Conservation (phyloP, 2,797 vertebrate genomes). For the Clarias pachynema region DNA sequence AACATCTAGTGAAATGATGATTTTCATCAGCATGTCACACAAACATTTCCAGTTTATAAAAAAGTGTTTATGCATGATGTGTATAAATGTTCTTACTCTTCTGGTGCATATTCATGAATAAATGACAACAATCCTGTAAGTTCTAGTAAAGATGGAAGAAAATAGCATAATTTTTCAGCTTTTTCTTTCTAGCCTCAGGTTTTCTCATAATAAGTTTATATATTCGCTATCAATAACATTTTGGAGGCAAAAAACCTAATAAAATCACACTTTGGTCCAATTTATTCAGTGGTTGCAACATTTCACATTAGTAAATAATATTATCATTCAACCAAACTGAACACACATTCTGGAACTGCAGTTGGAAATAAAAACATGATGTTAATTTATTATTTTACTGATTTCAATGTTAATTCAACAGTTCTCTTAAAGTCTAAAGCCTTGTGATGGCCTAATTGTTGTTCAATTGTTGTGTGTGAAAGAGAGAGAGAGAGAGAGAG, state of each 20-base stretch:
- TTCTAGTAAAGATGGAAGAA: not conserved
- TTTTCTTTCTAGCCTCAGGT: not conserved
- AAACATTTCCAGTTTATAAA: not conserved
- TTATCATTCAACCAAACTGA: not conserved
- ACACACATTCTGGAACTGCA: not conserved
- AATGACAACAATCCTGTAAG: not conserved
- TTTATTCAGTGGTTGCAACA: not conserved
- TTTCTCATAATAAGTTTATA: slow-evolving; percentile 12
- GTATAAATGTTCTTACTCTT: not conserved
- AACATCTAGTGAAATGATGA: not conserved
- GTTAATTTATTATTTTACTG: not conserved
- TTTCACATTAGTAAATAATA: not conserved
- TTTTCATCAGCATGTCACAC: too few species aligned
- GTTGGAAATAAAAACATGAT: not conserved
- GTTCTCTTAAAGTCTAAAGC: not conserved
- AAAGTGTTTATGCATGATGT: not conserved
- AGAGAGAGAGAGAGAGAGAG: not conserved
- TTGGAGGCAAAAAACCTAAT: not conserved
- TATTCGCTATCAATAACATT: slow-evolving; percentile 6
- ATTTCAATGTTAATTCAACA: not conserved
- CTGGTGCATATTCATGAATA: not conserved
- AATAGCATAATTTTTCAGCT: not conserved
- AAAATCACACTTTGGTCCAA: not conserved
- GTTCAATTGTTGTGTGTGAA: too few species aligned
- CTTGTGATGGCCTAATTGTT: not conserved